These are phyloP conservation scores for Drosophila nr. fundita DNA, from an alignment of 2,888 invertebrate genomes.

Conservation along the genomic window DNA sequence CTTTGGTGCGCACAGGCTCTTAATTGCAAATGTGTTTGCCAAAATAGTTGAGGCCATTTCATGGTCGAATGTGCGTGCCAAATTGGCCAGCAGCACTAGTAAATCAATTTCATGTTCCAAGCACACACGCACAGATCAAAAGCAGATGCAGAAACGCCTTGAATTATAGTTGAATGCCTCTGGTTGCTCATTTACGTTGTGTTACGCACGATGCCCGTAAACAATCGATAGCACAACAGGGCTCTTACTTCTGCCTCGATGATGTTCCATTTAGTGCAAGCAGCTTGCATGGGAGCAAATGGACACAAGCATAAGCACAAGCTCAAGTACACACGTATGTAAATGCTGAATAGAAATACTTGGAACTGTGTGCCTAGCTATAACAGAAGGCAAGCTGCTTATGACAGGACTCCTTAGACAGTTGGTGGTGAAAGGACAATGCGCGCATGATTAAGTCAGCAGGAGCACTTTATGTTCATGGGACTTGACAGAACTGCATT, in stretches of 20 bases:
- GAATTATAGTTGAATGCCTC: conserved; percentile 43
- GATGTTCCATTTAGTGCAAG: conserved; percentile 24
- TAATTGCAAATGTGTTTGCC: conserved; percentile 65
- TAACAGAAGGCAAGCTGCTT: conserved; percentile 14
- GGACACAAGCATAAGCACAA: neutral
- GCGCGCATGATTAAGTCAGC: conserved; percentile 2
- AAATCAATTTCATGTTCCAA: conserved; percentile 62
- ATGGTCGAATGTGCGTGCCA: conserved; percentile 54
- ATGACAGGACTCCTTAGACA: conserved; percentile 16
- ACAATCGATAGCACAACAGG: conserved; percentile 26
- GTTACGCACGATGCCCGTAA: conserved; percentile 29
- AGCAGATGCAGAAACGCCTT: conserved; percentile 49
- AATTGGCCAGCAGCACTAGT: conserved; percentile 60
- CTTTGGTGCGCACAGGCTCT: conserved; percentile 53
- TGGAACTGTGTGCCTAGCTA: conserved; percentile 24
- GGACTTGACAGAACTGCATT: neutral
- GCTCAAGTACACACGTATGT: conserved; percentile 15
- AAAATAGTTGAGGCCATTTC: conserved; percentile 43
- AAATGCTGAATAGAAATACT: conserved; percentile 34
- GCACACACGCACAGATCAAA: conserved; percentile 37
- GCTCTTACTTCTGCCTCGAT: conserved; percentile 6
- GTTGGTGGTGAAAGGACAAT: conserved; percentile 13
- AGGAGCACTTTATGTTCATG: conserved; percentile 14
- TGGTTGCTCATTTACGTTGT: conserved; percentile 42
- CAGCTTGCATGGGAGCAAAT: conserved; percentile 20